Base-by-base conservation (phyloP, 2,888 invertebrate genomes). In the Rhagonycha lutea region DNA sequence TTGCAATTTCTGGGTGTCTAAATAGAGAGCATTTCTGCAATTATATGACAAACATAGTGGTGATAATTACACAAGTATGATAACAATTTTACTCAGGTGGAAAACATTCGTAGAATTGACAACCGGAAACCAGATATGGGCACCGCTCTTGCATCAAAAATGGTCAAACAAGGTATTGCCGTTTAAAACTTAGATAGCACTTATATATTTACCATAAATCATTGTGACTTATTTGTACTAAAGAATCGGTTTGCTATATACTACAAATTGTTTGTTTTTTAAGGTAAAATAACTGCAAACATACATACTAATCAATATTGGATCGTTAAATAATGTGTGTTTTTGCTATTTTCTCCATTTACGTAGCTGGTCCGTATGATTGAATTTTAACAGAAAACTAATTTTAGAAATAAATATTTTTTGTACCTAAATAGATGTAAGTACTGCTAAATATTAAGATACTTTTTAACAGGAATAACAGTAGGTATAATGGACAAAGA, bases 181-280 rank as follows among this genome's bases (percentile, higher is more conserved):
- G 84, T 83, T 83, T 84, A 83, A 83, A 83, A 84, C 84, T 85
- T 83, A 85, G 85, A 85, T 84, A 83, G 83, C 83, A 81, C 81
- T 81, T 82, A 81, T 77, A 82, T 83, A 83, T 83, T 83, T 82
- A 80, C 82, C 78, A 85, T 85, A 85, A 85, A 83, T 85, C 85
- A 84, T 85, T 79, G 82, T 84, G 83, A 84, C 79, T 81, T 81
- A 80, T 80, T 72, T 75, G 73, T 73, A 73, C 72, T 26, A 71
- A 72, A 75, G 72, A 78, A 75, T 73, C 70, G 61, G 70, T 73
- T 78, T 70, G 69, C 75, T 75, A 32, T 71, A 75, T 65, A 67
- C 63, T 78, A 78, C 78, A 78, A 75, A 78, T 78, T 78, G 72
- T 74, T 72, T 63, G 26, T 18, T 67, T 73, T 68, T 73, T 75